phyloP scores from a whole-genome alignment of 2,888 invertebrate genomes.

The Alloscopus bannaensis region DNA sequence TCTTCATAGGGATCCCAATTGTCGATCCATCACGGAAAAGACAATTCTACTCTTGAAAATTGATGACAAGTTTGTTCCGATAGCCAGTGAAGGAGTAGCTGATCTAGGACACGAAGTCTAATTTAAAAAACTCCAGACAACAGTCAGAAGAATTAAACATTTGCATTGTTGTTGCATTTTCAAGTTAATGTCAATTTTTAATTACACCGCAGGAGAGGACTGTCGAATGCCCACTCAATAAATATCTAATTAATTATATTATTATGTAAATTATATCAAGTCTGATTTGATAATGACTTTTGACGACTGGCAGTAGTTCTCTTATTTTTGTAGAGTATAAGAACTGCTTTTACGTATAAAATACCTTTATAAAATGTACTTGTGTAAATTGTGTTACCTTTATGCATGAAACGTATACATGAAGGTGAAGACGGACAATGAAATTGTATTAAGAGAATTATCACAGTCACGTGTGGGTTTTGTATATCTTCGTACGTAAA shows the following conservation, averaged over 20 bases:
- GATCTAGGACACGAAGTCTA: conserved; percentile 82
- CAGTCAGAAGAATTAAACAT: too few species aligned
- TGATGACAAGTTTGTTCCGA: conserved; percentile 90
- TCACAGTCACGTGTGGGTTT: conserved; percentile 8
- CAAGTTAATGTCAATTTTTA: too few species aligned
- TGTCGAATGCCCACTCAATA: too few species aligned
- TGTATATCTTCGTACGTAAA: not conserved
- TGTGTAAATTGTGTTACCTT: conserved; percentile 12
- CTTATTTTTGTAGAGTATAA: conserved; percentile 20
- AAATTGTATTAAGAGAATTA: conserved; percentile 11
- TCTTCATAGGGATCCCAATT: conserved; percentile 90
- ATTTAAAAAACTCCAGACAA: too few species aligned
- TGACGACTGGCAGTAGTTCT: conserved; percentile 50
- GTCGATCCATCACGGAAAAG: conserved; percentile 93
- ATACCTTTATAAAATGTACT: conserved; percentile 26
- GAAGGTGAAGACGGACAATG: conserved; percentile 1
- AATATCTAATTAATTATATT: too few species aligned
- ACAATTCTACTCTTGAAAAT: conserved; percentile 94
- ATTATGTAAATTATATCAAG: too few species aligned
- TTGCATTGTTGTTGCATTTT: not conserved
- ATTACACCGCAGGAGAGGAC: too few species aligned
- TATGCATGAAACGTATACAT: conserved; percentile 17
- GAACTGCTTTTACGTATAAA: conserved; percentile 1
- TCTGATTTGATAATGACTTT: conserved; percentile 39
- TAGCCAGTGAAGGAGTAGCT: conserved; percentile 91